These are phyloP conservation scores for Caenorhabditis elegans DNA, from an alignment of 1,140 invertebrate genomes.

Conservation along the genomic window WBcel235 BX284602.5:10007501-10008000, in stretches of 20 bases:
- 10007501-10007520: constrained; percentile 35
- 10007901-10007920: too few relatives aligned
- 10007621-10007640: constrained; percentile 81
- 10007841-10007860: too few relatives aligned
- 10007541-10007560: constrained; percentile 76
- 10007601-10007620: constrained; percentile 66
- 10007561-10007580: constrained; percentile 79
- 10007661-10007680: constrained; percentile 91
- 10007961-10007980: constrained; percentile 71
- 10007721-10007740: constrained; percentile 73
- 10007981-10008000: constrained; percentile 40
- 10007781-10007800: constrained; percentile 86
- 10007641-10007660: constrained; percentile 85
- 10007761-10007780: constrained; percentile 76
- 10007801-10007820: constrained; percentile 80
- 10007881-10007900: too few relatives aligned
- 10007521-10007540: constrained; percentile 11
- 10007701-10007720: constrained; percentile 71
- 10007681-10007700: constrained; percentile 81
- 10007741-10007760: constrained; percentile 70
- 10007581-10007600: constrained; percentile 76
- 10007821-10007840: too few relatives aligned
- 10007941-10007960: constrained; percentile 80
- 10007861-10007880: too few relatives aligned
- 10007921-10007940: constrained; percentile 85